Conservation (phyloP, 2,888 invertebrate genomes). For the Hypomecis atomaria region DNA sequence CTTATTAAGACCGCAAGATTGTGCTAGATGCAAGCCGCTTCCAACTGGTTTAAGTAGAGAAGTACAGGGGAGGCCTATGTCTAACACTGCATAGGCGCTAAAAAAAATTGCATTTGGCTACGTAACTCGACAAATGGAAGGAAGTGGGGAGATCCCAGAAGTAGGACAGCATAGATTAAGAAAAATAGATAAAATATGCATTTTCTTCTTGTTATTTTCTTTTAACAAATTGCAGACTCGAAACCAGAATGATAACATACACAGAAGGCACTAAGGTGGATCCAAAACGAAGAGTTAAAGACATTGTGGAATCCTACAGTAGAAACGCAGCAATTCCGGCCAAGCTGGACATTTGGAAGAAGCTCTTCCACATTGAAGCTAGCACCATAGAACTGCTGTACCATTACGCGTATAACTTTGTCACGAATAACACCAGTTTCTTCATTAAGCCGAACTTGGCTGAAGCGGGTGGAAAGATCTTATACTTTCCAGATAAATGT, state of each 20-base stretch:
- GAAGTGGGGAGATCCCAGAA: no score
- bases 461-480: conserved; percentile 88
- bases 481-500: conserved; percentile 86
- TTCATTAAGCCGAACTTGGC: conserved; percentile 89
- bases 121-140: no score
- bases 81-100: no score
- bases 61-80: no score
- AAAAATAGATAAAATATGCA: background rate
- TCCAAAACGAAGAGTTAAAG: conserved; percentile 66
- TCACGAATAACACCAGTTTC: conserved; percentile 86
- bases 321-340: conserved; percentile 84
- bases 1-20: no score
- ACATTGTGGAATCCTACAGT: conserved; percentile 86
- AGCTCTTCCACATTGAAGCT: conserved; percentile 86
- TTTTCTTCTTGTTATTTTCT: background rate
- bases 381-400: conserved; percentile 86
- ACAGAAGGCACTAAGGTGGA: conserved; percentile 64
- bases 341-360: conserved; percentile 86
- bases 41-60: no score
- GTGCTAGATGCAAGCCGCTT: no score
- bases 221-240: conserved; percentile 55
- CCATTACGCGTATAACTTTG: conserved; percentile 86
- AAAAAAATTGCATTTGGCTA: no score
- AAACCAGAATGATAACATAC: conserved; percentile 66
- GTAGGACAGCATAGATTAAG: no score